A percentile compares a stretch with the other conserved stretches of the same genome.
Conservation (phyloP, 2,113 vertebrate species). For the Megaceryle torquata region DNA sequence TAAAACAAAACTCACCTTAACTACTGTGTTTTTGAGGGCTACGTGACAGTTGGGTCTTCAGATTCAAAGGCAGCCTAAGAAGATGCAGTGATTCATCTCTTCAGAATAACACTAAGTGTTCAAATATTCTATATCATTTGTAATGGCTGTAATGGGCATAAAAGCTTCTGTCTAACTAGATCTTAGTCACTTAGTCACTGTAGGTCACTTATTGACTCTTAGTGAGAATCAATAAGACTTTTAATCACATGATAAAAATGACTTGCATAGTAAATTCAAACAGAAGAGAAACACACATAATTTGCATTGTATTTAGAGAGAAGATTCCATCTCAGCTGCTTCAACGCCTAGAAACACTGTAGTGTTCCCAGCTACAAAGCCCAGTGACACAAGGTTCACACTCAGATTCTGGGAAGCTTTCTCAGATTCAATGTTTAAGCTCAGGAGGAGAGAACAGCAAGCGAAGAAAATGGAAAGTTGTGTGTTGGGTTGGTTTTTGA, state of each 20-base stretch:
- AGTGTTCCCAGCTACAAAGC: not conserved
- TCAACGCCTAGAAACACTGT: not conserved
- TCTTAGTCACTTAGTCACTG: not conserved
- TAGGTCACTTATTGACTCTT: not conserved
- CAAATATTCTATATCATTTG: not conserved
- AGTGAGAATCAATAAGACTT: not conserved
- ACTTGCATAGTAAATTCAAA: not conserved
- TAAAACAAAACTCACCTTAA: not conserved
- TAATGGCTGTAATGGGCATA: not conserved
- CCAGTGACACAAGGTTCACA: not conserved
- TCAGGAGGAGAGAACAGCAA: not conserved
- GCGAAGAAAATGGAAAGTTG: not conserved
- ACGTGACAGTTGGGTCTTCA: not conserved
- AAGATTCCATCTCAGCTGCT: not conserved
- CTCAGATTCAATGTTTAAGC: not conserved
- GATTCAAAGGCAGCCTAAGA: not conserved
- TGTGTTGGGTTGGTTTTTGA: not conserved
- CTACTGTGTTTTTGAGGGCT: not conserved
- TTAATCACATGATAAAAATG: not conserved
- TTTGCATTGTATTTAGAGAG: not conserved
- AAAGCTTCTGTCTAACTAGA: not conserved
- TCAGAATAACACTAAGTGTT: not conserved
- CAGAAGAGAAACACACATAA: not conserved
- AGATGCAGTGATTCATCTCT: not conserved
- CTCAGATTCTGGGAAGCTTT: not conserved